Evolutionary conservation across 2,113 vertebrate genomes (phyloP).

Genomic region (Engystomops pustulosus): DNA sequence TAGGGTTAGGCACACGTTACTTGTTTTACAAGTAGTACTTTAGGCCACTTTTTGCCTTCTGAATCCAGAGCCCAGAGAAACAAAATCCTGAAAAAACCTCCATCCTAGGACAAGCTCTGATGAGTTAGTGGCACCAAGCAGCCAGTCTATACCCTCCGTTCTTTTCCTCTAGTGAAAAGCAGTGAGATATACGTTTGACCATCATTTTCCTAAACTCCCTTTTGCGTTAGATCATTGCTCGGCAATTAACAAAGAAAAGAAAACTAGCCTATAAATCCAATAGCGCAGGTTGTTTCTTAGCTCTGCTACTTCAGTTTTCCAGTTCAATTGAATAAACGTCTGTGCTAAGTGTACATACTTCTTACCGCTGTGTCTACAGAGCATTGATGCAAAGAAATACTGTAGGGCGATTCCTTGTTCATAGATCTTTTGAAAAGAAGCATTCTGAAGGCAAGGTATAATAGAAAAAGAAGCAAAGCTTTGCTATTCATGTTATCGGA

Average conservation of each 20-base stretch:
- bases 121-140: too few relatives aligned
- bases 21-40: too few relatives aligned
- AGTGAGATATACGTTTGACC: too few relatives aligned
- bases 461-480: not conserved
- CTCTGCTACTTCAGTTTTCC: not conserved
- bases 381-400: not conserved
- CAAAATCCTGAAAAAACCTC: too few relatives aligned
- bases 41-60: too few relatives aligned
- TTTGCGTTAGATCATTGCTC: not conserved
- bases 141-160: too few relatives aligned
- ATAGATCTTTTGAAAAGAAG: not conserved
- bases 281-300: not conserved
- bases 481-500: too few relatives aligned
- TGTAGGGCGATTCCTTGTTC: not conserved
- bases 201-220: too few relatives aligned
- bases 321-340: slow-evolving; percentile 11
- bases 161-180: too few relatives aligned
- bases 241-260: not conserved
- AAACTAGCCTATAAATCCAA: slow-evolving; percentile 3
- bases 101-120: too few relatives aligned
- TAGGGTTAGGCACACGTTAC: too few relatives aligned
- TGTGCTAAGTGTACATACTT: not conserved
- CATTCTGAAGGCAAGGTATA: not conserved
- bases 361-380: not conserved
- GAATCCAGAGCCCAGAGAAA: too few relatives aligned